These are phyloP conservation scores for Rhea americana DNA, from an alignment of 2,113 vertebrate species.

Conservation along the genomic window DNA sequence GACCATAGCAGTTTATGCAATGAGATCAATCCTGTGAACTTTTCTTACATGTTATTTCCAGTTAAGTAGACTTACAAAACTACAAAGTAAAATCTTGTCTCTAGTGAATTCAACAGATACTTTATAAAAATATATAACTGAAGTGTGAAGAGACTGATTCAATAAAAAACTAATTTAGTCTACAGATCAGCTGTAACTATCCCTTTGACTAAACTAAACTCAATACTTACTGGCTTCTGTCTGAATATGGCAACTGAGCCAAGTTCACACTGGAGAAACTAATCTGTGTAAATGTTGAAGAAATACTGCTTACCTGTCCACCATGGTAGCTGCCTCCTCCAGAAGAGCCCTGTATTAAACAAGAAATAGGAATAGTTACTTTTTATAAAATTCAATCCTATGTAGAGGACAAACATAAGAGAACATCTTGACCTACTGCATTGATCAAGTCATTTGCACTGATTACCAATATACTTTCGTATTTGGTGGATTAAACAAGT, in stretches of 20 bases:
- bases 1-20: not conserved
- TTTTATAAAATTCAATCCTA: not conserved
- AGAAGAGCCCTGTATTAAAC: constrained; percentile 37
- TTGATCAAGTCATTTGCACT: not conserved
- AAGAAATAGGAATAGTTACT: constrained; percentile 12
- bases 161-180: not conserved
- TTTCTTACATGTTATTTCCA: not conserved
- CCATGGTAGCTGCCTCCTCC: constrained; percentile 10
- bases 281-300: not conserved
- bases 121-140: not conserved
- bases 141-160: not conserved
- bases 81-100: not conserved
- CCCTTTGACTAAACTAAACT: not conserved
- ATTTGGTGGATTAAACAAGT: not conserved
- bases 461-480: not conserved
- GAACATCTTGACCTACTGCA: not conserved
- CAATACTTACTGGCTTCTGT: not conserved
- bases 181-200: not conserved
- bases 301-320: constrained; percentile 19
- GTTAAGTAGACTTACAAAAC: not conserved
- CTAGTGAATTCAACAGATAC: not conserved
- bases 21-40: not conserved
- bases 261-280: not conserved
- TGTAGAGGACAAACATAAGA: not conserved
- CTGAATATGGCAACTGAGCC: not conserved